Evolutionary conservation across 2,888 invertebrate genomes (phyloP).

Genomic region (Rhogogaster chlorosoma): DNA sequence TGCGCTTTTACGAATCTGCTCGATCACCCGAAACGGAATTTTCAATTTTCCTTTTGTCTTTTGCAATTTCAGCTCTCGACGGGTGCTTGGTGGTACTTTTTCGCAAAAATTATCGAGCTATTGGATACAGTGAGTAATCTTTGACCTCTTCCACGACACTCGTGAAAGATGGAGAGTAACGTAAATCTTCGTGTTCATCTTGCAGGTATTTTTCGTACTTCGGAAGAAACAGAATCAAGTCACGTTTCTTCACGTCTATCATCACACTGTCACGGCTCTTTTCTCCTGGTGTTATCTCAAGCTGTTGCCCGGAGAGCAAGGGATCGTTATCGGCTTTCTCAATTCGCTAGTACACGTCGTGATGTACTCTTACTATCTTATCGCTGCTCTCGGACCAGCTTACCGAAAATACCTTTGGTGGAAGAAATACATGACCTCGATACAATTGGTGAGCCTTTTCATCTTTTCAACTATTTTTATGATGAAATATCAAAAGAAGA

Average conservation of each 20-base stretch:
- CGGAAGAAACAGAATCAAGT: slow-evolving; percentile 82
- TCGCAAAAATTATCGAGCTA: slow-evolving; percentile 82
- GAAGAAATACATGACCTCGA: slow-evolving; percentile 90
- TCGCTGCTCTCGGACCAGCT: slow-evolving; percentile 87
- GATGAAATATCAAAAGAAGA: too few relatives aligned
- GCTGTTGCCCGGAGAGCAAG: slow-evolving; percentile 84
- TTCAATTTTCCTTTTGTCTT: not conserved
- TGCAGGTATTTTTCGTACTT: slow-evolving; percentile 80
- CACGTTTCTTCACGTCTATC: slow-evolving; percentile 81
- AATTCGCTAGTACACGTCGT: slow-evolving; percentile 90
- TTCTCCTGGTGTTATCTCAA: slow-evolving; percentile 78
- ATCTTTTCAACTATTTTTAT: not conserved
- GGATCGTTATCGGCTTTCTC: slow-evolving; percentile 85
- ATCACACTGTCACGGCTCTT: slow-evolving; percentile 78
- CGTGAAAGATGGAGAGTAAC: slow-evolving; percentile 8
- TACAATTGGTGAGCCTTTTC: slow-evolving; percentile 84
- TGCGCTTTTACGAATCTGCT: not conserved
- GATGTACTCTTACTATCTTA: slow-evolving; percentile 90
- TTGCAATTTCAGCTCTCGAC: slow-evolving; percentile 77
- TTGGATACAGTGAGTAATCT: slow-evolving; percentile 80
- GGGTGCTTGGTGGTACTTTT: slow-evolving; percentile 81
- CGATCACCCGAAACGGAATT: not conserved
- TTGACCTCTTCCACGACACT: not conserved
- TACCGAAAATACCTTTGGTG: slow-evolving; percentile 89
- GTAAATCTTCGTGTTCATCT: slow-evolving; percentile 60